Evolutionary conservation across 1,140 invertebrate genomes (phyloP).

Genomic region (Geopemphigus sp.): DNA sequence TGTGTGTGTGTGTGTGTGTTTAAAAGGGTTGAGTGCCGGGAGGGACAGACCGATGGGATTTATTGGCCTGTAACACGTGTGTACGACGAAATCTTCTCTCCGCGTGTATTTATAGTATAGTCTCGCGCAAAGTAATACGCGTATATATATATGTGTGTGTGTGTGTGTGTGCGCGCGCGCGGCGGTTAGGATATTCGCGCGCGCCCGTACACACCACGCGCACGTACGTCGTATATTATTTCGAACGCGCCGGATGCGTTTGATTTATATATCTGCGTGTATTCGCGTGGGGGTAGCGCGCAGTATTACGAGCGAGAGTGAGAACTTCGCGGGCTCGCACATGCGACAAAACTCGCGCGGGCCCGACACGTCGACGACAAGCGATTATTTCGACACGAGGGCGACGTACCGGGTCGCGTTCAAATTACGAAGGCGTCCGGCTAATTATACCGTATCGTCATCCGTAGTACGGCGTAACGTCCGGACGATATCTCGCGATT

Average conservation of each 20-base stretch:
- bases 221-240: conserved; percentile 1
- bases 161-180: background rate
- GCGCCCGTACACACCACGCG: background rate
- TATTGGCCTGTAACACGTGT: conserved; percentile 44
- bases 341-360: background rate
- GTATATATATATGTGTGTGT: background rate
- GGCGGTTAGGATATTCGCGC: conserved; percentile 12
- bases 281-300: background rate
- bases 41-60: conserved; percentile 29
- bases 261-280: conserved; percentile 24
- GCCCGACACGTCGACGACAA: background rate
- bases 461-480: no score
- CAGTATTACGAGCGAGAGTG: background rate
- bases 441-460: no score
- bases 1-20: no score
- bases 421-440: no score
- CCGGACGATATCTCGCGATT: no score
- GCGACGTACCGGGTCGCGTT: no score
- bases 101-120: conserved; percentile 1
- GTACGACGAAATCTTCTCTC: conserved; percentile 46
- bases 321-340: conserved; percentile 18
- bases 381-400: background rate
- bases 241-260: conserved; percentile 36
- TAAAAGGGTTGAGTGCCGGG: conserved; percentile 28
- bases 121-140: background rate